A percentile compares a stretch with the other conserved stretches of the same genome.
Evolutionary conservation across 2,797 vertebrate genomes (phyloP).

Genomic region (Sebastes taczanowskii): DNA sequence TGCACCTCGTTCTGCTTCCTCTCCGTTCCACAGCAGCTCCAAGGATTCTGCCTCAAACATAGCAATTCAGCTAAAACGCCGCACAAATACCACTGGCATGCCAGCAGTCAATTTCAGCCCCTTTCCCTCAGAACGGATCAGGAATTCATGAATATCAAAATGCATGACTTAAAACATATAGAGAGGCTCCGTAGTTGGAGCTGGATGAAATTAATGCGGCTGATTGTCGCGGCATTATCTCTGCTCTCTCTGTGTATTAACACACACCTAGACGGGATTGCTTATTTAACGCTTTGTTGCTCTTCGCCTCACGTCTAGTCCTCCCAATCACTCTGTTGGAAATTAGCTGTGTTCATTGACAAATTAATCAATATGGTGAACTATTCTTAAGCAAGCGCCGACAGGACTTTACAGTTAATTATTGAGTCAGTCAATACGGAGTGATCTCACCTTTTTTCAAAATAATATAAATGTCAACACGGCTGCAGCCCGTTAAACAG

Average conservation of each 20-base stretch:
- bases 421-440: conserved; percentile 25
- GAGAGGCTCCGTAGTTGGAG: conserved; percentile 9
- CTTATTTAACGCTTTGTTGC: conserved; percentile 25
- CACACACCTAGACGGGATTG: conserved; percentile 5
- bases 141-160: conserved; percentile 72
- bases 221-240: neutral
- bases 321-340: conserved; percentile 22
- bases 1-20: conserved; percentile 72
- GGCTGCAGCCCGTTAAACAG: conserved; percentile 15
- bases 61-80: conserved; percentile 66
- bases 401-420: conserved; percentile 41
- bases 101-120: conserved; percentile 56
- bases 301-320: conserved; percentile 8
- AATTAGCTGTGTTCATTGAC: conserved; percentile 48
- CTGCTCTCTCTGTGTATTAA: neutral
- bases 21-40: conserved; percentile 61
- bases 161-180: conserved; percentile 31
- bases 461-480: conserved; percentile 32
- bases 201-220: conserved; percentile 12
- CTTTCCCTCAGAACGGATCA: conserved; percentile 37
- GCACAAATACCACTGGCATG: conserved; percentile 48
- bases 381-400: conserved; percentile 32
- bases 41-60: conserved; percentile 68
- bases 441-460: conserved; percentile 30
- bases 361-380: conserved; percentile 56